phyloP scores from a whole-genome alignment of 2,797 vertebrate species.

The Mormyrus proboscirostris region DNA sequence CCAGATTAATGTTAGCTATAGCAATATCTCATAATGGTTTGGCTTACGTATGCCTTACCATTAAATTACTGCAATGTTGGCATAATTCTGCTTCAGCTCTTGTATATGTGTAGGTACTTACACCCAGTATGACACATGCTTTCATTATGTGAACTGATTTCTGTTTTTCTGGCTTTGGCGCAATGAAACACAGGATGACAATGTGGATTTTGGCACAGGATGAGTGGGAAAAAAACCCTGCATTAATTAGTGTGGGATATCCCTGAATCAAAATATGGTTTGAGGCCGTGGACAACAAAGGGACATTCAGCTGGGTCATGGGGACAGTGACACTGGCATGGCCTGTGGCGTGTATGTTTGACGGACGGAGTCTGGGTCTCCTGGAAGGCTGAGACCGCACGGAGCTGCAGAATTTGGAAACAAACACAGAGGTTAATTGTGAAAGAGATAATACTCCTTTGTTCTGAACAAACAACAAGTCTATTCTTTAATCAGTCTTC shows the following conservation, averaged over 20 bases:
- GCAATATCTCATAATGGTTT: not conserved
- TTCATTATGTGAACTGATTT: not conserved
- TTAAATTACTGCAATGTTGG: not conserved
- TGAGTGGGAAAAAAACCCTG: not conserved
- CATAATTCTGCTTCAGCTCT: not conserved
- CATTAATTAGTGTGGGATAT: not conserved
- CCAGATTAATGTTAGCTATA: not conserved
- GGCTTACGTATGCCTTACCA: not conserved
- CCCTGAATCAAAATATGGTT: not conserved
- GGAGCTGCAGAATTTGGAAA: not conserved
- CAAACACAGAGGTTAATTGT: conserved; percentile 6
- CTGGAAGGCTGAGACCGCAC: not conserved
- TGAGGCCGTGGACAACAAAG: not conserved
- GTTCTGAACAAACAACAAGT: not conserved
- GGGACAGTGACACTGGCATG: not conserved
- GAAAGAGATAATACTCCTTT: conserved; percentile 1
- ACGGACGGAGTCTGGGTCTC: not conserved
- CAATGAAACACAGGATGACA: not conserved
- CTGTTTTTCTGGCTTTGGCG: not conserved
- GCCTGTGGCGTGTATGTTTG: not conserved
- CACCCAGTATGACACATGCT: not conserved
- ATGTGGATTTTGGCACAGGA: not conserved
- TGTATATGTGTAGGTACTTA: not conserved
- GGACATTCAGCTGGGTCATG: not conserved
- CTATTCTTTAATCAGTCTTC: not conserved